Conservation (phyloP, 1,140 invertebrate genomes). For the Zeugodacus cucurbitae region DNA sequence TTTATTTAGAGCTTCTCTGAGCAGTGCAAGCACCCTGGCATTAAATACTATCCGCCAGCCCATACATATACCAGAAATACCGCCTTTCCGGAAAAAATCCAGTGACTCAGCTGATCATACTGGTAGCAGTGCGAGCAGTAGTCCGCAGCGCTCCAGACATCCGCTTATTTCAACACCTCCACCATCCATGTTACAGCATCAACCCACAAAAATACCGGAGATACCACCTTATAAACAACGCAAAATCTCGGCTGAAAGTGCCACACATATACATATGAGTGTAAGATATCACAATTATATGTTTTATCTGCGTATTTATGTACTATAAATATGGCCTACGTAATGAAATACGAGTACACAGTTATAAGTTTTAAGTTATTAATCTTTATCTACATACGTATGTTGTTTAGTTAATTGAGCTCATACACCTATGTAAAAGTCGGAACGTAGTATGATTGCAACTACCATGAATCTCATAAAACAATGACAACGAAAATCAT, state of each 20-base stretch:
- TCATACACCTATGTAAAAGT: no score
- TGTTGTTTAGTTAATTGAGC: no score
- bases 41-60: conserved; percentile 58
- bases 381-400: neutral
- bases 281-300: conserved; percentile 52
- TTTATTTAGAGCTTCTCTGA: conserved; percentile 57
- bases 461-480: no score
- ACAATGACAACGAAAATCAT: no score
- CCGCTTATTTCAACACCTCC: conserved; percentile 47
- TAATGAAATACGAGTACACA: no score
- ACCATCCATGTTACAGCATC: conserved; percentile 45
- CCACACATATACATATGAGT: conserved; percentile 58
- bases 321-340: neutral
- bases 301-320: neutral
- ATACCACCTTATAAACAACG: conserved; percentile 70
- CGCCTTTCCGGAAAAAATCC: conserved; percentile 68
- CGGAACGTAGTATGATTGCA: no score
- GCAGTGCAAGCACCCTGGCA: conserved; percentile 53
- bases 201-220: conserved; percentile 65
- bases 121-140: conserved; percentile 59
- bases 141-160: conserved; percentile 50
- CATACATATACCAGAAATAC: conserved; percentile 68
- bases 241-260: conserved; percentile 68
- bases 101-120: conserved; percentile 59
- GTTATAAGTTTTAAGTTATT: neutral